Conservation (phyloP, 2,797 vertebrate genomes). For the Microctenopoma steveboyesi region DNA sequence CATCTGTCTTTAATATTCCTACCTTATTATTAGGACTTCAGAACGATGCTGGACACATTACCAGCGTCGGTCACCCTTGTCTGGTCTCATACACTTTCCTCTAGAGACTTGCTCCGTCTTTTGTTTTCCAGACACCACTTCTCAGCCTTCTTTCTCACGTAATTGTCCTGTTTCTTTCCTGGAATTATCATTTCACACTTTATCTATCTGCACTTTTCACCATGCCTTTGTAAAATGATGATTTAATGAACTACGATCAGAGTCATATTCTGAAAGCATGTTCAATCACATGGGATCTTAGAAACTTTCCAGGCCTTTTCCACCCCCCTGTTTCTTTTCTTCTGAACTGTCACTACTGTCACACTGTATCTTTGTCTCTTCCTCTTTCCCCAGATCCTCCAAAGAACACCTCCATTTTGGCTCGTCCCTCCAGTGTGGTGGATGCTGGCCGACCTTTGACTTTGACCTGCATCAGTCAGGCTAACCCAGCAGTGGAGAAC, state of each 20-base stretch:
- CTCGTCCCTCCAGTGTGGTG: slow-evolving; percentile 83
- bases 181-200: not conserved
- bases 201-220: not conserved
- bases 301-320: not conserved
- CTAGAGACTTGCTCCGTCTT: not conserved
- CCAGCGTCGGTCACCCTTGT: not conserved
- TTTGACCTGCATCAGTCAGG: slow-evolving; percentile 85
- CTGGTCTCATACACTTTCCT: not conserved
- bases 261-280: not conserved
- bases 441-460: slow-evolving; percentile 84
- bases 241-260: not conserved
- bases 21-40: too few species aligned
- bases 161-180: not conserved
- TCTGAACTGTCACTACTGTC: not conserved
- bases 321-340: not conserved
- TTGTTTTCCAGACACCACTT: not conserved
- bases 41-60: not conserved
- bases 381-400: slow-evolving; percentile 77
- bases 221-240: not conserved
- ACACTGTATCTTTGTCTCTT: not conserved
- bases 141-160: not conserved
- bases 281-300: not conserved
- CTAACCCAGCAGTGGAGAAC: slow-evolving; percentile 84
- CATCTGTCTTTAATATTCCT: not conserved
- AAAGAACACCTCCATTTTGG: slow-evolving; percentile 84